Conservation (phyloP, 2,888 invertebrate genomes). For the Tiliacea aurago region DNA sequence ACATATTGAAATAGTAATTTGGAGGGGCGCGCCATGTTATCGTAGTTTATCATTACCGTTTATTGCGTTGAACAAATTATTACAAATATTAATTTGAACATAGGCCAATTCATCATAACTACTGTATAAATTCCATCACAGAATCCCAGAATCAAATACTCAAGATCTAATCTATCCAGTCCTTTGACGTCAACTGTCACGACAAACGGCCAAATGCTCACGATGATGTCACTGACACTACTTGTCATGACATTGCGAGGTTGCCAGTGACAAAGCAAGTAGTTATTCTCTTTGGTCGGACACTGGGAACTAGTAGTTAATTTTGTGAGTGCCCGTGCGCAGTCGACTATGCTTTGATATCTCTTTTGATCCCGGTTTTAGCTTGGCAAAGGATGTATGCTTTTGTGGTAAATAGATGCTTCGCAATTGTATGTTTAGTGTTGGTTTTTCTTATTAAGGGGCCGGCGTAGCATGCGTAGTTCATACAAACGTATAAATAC, state of each 20-base stretch:
- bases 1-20: too few species aligned
- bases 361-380: slow-evolving; percentile 20
- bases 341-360: neutral
- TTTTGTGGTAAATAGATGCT: neutral
- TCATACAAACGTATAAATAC: too few species aligned
- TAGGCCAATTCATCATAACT: too few species aligned
- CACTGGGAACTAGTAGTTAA: slow-evolving; percentile 22
- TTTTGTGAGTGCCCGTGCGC: slow-evolving; percentile 28
- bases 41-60: too few species aligned
- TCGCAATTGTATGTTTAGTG: neutral
- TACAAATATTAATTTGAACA: too few species aligned
- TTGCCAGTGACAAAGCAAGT: slow-evolving; percentile 23
- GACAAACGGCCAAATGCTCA: slow-evolving; percentile 17
- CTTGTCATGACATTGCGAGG: slow-evolving; percentile 14
- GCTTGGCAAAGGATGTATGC: too few species aligned
- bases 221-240: slow-evolving; percentile 12
- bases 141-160: neutral
- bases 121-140: neutral
- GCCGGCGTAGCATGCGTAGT: too few species aligned
- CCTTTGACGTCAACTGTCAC: slow-evolving; percentile 30
- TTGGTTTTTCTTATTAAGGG: neutral
- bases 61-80: too few species aligned
- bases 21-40: too few species aligned
- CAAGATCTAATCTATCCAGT: slow-evolving; percentile 5
- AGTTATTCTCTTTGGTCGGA: slow-evolving; percentile 52